Base-by-base conservation (phyloP, 2,888 invertebrate genomes). In the Dioctria rufipes region DNA sequence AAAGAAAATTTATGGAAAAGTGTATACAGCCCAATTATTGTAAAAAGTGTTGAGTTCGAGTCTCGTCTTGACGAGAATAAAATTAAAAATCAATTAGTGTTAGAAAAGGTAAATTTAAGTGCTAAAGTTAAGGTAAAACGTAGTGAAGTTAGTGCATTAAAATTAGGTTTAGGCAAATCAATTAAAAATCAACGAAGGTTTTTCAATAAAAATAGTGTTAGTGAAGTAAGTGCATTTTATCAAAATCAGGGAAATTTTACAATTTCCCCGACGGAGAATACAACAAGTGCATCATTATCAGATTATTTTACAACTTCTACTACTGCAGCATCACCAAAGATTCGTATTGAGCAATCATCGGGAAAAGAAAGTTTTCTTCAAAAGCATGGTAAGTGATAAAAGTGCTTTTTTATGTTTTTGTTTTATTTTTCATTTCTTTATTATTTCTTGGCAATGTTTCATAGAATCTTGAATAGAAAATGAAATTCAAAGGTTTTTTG, bases 361-460 rank as follows among this genome's bases (percentile, higher is more conserved):
- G 49, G 49, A 61, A 60, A 66, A 67, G 63, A 81, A 81, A 78
- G 80, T 43, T 85, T 87, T 84, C 86, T 85, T 86, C 86, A 86
- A 83, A 86, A 86, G 85, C 86, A 86, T 86, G 88, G 88, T 88
- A 86, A 88, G 88, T 87, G 85, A 84, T 85, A 86, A 86, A 25
- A 43, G n/a, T n/a, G n/a, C n/a, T n/a, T n/a, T n/a, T n/a, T n/a
- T n/a, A n/a, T n/a, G n/a, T 60, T 42, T 39, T 42, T n/a, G 8
- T 73, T 60, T 75, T 9, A 51, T 1, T 71, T 71, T 3, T 63
- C 11, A 63, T 54, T 39, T 51, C 8, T 3, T 11, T 54, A 77
- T 63, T 73, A 80, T 42, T 77, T 79, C 40, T 11, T 51, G n/a
- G n/a, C 25, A 37, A 11, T 71, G 40, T 58, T 46, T 46, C 37